Base-by-base conservation (phyloP, 2,888 invertebrate species). In the Adela reaumurella region DNA sequence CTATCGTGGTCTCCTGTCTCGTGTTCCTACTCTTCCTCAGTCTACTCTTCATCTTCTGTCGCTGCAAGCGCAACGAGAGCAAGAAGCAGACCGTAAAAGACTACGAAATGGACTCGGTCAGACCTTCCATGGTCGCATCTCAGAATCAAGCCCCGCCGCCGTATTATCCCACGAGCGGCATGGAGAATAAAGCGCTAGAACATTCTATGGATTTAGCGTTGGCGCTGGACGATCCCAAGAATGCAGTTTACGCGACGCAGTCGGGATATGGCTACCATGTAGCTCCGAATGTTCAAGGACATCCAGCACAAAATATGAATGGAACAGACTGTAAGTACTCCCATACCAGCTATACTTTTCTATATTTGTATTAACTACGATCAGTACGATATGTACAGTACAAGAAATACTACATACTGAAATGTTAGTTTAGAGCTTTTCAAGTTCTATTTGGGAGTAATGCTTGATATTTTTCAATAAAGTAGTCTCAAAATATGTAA, bases 131-230 rank as follows among this genome's bases (percentile, higher is more conserved):
- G 68, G 90, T 92, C 42, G 86, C 90, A n/a, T 89, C 90, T 54
- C 92, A 91, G 68, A 90, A 88, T 53, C 90, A 91, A 62, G 91
- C 92, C 1, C 93, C 93, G 18, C 93, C 93, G 28, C 93, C 93
- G 0, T 94, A 94, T 60, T 93, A 93, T 63, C 92, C 93, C n/a
- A 86, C 87, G 11, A 64, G 89, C 45, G 92, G 92, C 1, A 86
- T 92, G 83, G 94, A 94, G 72, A 94, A 94, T 69, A 94, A 94
- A 71, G 94, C 93, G 20, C 74, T 94, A 44, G 94, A 94, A 68
- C 90, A 92, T 70, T 92, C 92, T 8, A 85, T 93, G 83, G 94
- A 94, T 62, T 81, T 92, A 58, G 90, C 90, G 2, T 67, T 92
- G 50, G 86, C 88, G 8, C 83, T 92, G 73, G 93, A 93, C 60